Conservation (phyloP, 2,113 vertebrate genomes). For the Triplophysa siluroides region DNA sequence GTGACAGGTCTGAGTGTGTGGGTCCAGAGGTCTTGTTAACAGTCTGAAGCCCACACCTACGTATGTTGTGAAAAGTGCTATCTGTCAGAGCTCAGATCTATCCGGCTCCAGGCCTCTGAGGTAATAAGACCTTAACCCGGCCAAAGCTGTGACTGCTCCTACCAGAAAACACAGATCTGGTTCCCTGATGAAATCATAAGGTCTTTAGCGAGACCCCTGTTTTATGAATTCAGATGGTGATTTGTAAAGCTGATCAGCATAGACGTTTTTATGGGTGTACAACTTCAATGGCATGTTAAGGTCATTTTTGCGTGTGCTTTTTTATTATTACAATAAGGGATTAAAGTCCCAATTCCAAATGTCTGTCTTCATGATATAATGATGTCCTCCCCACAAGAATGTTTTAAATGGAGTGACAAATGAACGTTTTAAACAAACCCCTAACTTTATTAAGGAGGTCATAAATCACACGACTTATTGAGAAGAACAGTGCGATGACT, state of each 20-base stretch:
- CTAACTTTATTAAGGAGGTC: too few relatives aligned
- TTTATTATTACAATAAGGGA: background rate
- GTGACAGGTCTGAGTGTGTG: constrained; percentile 40
- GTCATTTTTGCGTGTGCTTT: background rate
- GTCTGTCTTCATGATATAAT: too few relatives aligned
- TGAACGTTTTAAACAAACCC: too few relatives aligned
- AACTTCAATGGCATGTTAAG: constrained; percentile 17
- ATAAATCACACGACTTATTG: too few relatives aligned
- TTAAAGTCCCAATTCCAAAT: background rate
- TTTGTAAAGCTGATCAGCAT: constrained; percentile 16
- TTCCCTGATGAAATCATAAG: constrained; percentile 13
- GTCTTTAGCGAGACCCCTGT: background rate
- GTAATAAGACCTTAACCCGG: constrained; percentile 17
- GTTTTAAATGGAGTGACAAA: too few relatives aligned
- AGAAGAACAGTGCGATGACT: too few relatives aligned
- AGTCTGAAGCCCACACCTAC: constrained; percentile 37
- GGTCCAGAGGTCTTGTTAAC: constrained; percentile 48
- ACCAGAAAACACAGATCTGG: constrained; percentile 2
- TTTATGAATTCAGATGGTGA: constrained; percentile 18
- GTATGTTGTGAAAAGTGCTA: constrained; percentile 34
- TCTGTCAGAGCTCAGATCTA: constrained; percentile 39
- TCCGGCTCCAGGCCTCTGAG: constrained; percentile 7
- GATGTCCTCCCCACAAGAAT: too few relatives aligned
- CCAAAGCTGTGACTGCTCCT: constrained; percentile 30
- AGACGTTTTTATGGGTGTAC: constrained; percentile 13